Evolutionary conservation across 2,888 invertebrate genomes (phyloP), one percentile per base, ranked within the genome.

Genomic region (Nymphalis c-album): DNA sequence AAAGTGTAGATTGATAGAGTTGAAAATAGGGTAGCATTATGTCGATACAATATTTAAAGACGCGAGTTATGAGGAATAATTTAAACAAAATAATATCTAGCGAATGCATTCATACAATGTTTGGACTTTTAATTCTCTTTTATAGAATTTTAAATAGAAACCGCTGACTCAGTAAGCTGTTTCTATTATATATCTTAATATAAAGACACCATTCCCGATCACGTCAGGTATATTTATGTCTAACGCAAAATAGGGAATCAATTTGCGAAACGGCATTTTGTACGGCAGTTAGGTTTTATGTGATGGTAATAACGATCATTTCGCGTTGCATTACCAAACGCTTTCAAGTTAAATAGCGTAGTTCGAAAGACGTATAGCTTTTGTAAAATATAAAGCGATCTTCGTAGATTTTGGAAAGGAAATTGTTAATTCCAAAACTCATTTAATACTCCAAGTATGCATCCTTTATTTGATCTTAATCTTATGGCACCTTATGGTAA

Each of bases 181-280:
- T 53, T 26, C 26, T 53, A 53, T 26, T 53, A 48, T 50, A 58
- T 50, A 46, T 51, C 35, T 35, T 20, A 53, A 65, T 60, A 31
- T 65, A 53, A 20, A 55, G 4, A 31, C 26, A 60, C 64, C 40
- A 20, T 53, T 31, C n/a, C 51, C 50, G 51, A 60, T 60, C 20
- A 53, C 53, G 7, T 40, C 59, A 64, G 48, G 60, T 55, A 60
- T 65, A 65, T 65, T 65, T 60, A 65, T 60, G 51, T 31, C 18
- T 35, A 20, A 47, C 50, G 47, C n/a, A 46, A 53, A 60, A 53
- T 55, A 47, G 47, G 53, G 53, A 65, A 53, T 35, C 65, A 55
- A 65, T 65, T 60, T 53, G 20, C 50, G 17, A 53, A 65, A 47
- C 45, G n/a, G 35, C 22, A 31, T 31, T 55, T 31, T 59, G 45